Evolutionary conservation across 2,888 invertebrate genomes (phyloP).

Genomic region (Trissoscelio sp.): DNA sequence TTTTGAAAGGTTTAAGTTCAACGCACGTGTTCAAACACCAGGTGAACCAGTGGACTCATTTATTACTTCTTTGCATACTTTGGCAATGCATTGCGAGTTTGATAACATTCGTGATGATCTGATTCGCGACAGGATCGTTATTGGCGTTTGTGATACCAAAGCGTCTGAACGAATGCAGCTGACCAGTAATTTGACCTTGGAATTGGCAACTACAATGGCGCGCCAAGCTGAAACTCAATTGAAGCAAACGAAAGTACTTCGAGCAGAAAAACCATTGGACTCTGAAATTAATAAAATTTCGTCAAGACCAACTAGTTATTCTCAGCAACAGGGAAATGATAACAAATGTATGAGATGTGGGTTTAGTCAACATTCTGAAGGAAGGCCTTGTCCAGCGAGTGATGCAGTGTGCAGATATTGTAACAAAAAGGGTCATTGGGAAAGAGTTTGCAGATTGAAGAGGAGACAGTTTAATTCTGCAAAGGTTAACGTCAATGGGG

Average conservation of each 20-base stretch:
- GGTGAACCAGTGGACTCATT: conserved; percentile 65
- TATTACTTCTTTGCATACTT: conserved; percentile 52
- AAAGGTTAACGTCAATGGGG: no score
- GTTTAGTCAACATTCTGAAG: background rate
- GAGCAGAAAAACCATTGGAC: no score
- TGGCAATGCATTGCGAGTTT: background rate
- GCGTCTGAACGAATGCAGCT: conserved; percentile 21
- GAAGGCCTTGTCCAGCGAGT: background rate
- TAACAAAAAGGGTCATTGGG: background rate
- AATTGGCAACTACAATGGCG: conserved; percentile 61
- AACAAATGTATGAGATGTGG: background rate
- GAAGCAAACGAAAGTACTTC: conserved; percentile 42
- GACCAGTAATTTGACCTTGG: background rate
- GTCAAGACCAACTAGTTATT: no score
- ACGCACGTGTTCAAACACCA: conserved; percentile 65
- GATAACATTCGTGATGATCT: conserved; percentile 60
- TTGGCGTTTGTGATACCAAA: conserved; percentile 70
- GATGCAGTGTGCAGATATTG: background rate
- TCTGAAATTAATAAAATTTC: no score
- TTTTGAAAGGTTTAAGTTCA: conserved; percentile 71
- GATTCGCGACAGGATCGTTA: conserved; percentile 73
- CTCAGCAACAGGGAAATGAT: background rate
- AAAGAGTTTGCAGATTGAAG: background rate
- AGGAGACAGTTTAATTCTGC: no score
- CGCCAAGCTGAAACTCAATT: conserved; percentile 67